Evolutionary conservation across 35 echinoderm and acorn worm genomes (phyloP), one percentile per base, ranked within the genome.

Genomic region (Patiria miniata): DNA sequence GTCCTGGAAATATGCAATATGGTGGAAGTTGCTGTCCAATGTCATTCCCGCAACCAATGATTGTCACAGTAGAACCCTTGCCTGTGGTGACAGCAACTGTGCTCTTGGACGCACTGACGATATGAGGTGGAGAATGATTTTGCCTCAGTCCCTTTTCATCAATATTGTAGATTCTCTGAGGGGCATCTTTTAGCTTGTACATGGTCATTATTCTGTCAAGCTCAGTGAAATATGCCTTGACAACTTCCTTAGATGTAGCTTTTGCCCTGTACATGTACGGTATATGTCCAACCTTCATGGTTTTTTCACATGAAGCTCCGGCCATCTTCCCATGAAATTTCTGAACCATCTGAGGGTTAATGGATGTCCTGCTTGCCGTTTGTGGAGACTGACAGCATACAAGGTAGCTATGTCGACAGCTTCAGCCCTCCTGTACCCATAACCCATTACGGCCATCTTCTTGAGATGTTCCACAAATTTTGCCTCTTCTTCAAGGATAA

Each of bases 1-100:
- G 28, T 61, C 52, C 82, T 84, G n/a, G 19, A 32, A 84, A 84
- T 10, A 84, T 33, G 21, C 54, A 61, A 32, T 84, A 84, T 42
- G 82, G 82, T 28, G 82, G 82, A 21, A 84, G 39, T 28, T 50
- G 51, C 21, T 84, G 51, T 5, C 53, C 55, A 12, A 84, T 4
- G 12, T 47, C 82, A 61, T 30, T 84, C 1, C 51, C 56, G 19
- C 50, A 18, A 30, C 51, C 82, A 8, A 84, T 36, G 2, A 84
- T 15, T 15, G 51, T 84, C 17, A 33, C 56, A 16, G 51, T 84
- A 29, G 23, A 19, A 50, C 51, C 36, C 60, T 60, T 1, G 16
- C 28, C 57, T 7, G 19, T n/a, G 19, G 57, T 60, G 19, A 5
- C 17, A 21, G 19, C 57, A 60, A 60, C 19, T 60, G 57, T 2